Evolutionary conservation across 2,888 invertebrate species (phyloP).

Genomic region (Drosophila buzzatii): DNA sequence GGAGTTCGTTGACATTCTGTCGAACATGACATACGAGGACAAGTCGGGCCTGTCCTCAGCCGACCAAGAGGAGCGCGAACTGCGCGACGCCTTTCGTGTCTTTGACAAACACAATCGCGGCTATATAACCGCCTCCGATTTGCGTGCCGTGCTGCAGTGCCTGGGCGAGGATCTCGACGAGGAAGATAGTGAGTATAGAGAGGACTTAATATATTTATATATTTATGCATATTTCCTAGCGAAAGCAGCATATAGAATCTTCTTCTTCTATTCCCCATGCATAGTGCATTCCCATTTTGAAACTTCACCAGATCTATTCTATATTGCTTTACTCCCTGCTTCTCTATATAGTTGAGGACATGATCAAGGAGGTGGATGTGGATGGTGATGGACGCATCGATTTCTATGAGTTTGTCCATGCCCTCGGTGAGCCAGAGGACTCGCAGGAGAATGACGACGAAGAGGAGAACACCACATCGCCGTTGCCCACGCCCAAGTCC

Average conservation of each 20-base stretch:
- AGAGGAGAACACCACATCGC: constrained; percentile 87
- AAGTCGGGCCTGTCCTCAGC: constrained; percentile 87
- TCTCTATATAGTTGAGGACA: constrained; percentile 91
- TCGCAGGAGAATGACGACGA: constrained; percentile 90
- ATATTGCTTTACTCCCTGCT: neutral
- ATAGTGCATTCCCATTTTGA: neutral
- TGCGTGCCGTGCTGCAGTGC: constrained; percentile 94
- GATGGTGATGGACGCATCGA: constrained; percentile 97
- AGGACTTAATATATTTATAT: neutral
- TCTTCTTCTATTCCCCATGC: neutral
- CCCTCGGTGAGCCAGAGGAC: constrained; percentile 94
- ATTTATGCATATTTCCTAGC: no score
- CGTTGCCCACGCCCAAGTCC: constrained; percentile 84
- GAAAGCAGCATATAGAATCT: no score
- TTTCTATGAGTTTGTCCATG: constrained; percentile 94
- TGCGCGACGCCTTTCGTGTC: constrained; percentile 94
- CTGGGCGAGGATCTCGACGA: constrained; percentile 95
- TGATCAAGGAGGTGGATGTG: constrained; percentile 98
- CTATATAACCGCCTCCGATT: constrained; percentile 95
- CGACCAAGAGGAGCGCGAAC: constrained; percentile 93
- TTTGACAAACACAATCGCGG: constrained; percentile 96
- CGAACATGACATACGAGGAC: constrained; percentile 89
- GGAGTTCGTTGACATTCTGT: constrained; percentile 94
- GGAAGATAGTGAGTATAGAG: constrained; percentile 91
- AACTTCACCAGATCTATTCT: neutral